Conservation (phyloP, 2,888 invertebrate genomes). For the Drosophila flavopinicola region DNA sequence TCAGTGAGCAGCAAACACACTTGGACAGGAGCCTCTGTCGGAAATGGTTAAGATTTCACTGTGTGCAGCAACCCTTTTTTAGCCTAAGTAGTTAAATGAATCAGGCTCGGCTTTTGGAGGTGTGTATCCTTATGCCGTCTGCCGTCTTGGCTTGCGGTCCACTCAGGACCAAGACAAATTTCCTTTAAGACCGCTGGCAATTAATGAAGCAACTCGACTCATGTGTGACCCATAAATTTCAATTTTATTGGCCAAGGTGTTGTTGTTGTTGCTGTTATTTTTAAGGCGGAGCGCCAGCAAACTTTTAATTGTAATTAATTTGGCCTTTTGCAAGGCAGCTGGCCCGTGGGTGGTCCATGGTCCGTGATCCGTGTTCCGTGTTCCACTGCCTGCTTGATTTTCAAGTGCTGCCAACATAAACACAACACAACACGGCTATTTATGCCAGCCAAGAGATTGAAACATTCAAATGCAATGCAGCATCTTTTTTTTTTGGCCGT, state of each 20-base stretch:
- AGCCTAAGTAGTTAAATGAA: slow-evolving; percentile 74
- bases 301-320: slow-evolving; percentile 79
- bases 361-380: too few relatives aligned
- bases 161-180: slow-evolving; percentile 64
- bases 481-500: slow-evolving; percentile 44
- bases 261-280: slow-evolving; percentile 18
- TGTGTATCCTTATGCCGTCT: too few relatives aligned
- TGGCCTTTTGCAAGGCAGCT: slow-evolving; percentile 42
- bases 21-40: slow-evolving; percentile 39
- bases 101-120: slow-evolving; percentile 25
- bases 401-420: slow-evolving; percentile 79
- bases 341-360: slow-evolving; percentile 51
- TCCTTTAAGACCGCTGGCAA: slow-evolving; percentile 54
- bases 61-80: slow-evolving; percentile 52
- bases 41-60: slow-evolving; percentile 54
- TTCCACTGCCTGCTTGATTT: slow-evolving; percentile 29
- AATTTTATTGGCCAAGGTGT: slow-evolving; percentile 77
- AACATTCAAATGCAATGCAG: slow-evolving; percentile 70
- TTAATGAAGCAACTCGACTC: slow-evolving; percentile 65
- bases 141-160: slow-evolving; percentile 58
- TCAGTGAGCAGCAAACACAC: slow-evolving; percentile 59
- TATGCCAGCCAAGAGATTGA: slow-evolving; percentile 63
- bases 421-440: slow-evolving; percentile 75
- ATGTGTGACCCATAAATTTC: slow-evolving; percentile 80
- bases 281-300: slow-evolving; percentile 35